Base-by-base conservation (phyloP, 2,797 vertebrate species). In the Channa striata region DNA sequence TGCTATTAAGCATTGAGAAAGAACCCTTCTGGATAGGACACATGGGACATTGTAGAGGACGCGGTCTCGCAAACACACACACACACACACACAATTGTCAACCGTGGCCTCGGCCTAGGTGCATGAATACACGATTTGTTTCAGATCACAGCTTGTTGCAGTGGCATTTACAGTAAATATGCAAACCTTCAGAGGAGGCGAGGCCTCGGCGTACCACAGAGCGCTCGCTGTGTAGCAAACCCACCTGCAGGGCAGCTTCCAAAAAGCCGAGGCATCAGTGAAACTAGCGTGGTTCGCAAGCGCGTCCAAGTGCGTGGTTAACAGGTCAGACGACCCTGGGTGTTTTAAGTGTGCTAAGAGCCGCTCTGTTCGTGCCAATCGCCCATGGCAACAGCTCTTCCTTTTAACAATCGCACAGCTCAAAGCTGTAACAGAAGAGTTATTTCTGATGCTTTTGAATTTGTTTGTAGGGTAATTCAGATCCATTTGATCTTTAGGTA, bases 131-230 rank as follows among this genome's bases (percentile, higher is more conserved):
- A 39, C 1, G 0, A 11, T 11, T 20, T 19, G 25, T 20, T 7
- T n/a, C 8, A 12, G 7, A 52, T 37, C 2, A 5, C 30, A 21
- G 16, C 8, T 8, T 52, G 19, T 48, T 73, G 58, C 50, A 40
- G 11, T 8, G 4, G 2, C 48, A 47, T 57, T 87, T 81, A 71
- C 72, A 39, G 81, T 69, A 68, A 84, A 34, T 56, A 23, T 68
- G 69, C 53, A 74, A 79, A 81, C 61, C 70, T 40, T 30, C 69
- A 62, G 63, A 63, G 17, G 51, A 30, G 67, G n/a, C 5, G 6
- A n/a, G 30, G 53, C 33, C n/a, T 9, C 5, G 42, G 0, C 17
- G 17, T 57, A 64, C 61, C 68, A 73, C 72, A 0, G 8, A 23
- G 0, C 1, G 66, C 23, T 49, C 20, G 20, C 16, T 8, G 16